These are phyloP conservation scores for Menidia beryllina DNA, from an alignment of 2,113 vertebrate species.

Conservation along the genomic window DNA sequence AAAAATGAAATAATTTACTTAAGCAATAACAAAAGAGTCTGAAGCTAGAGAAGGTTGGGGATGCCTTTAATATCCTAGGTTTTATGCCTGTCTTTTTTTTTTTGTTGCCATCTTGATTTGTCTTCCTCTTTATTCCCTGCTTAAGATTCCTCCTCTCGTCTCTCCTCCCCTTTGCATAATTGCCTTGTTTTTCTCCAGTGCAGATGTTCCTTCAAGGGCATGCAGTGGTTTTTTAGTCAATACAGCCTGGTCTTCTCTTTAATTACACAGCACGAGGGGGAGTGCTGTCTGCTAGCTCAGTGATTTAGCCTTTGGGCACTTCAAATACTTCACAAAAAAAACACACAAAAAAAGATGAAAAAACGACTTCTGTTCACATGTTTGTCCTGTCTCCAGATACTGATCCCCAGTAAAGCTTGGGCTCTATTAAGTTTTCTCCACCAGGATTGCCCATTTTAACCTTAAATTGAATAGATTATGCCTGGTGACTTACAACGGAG, in stretches of 20 bases:
- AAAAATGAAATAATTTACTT: slow-evolving; percentile 30
- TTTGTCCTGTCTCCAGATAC: slow-evolving; percentile 47
- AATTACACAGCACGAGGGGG: slow-evolving; percentile 81
- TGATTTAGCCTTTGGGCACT: slow-evolving; percentile 63
- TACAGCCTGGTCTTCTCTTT: slow-evolving; percentile 80
- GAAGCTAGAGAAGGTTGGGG: slow-evolving; percentile 24
- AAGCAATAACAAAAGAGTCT: slow-evolving; percentile 32
- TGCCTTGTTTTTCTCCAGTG: slow-evolving; percentile 84
- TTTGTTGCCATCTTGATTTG: slow-evolving; percentile 45
- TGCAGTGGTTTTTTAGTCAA: slow-evolving; percentile 82
- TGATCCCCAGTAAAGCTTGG: slow-evolving; percentile 29
- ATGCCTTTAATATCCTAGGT: slow-evolving; percentile 31
- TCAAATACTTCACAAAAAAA: slow-evolving; percentile 31
- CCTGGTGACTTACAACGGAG: slow-evolving; percentile 35
- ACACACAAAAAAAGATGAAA: slow-evolving; percentile 47
- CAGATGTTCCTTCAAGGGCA: slow-evolving; percentile 86
- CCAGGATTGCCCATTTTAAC: slow-evolving; percentile 8
- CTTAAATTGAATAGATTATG: slow-evolving; percentile 9
- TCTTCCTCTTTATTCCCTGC: slow-evolving; percentile 51
- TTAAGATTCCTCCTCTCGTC: slow-evolving; percentile 65
- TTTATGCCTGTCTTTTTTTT: slow-evolving; percentile 39
- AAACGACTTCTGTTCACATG: slow-evolving; percentile 43
- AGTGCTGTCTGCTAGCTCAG: slow-evolving; percentile 67
- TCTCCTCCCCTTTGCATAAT: slow-evolving; percentile 76
- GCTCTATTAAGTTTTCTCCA: slow-evolving; percentile 7